These are phyloP conservation scores for Pterophyllum scalare DNA, from an alignment of 2,113 vertebrate genomes.

Conservation along the genomic window DNA sequence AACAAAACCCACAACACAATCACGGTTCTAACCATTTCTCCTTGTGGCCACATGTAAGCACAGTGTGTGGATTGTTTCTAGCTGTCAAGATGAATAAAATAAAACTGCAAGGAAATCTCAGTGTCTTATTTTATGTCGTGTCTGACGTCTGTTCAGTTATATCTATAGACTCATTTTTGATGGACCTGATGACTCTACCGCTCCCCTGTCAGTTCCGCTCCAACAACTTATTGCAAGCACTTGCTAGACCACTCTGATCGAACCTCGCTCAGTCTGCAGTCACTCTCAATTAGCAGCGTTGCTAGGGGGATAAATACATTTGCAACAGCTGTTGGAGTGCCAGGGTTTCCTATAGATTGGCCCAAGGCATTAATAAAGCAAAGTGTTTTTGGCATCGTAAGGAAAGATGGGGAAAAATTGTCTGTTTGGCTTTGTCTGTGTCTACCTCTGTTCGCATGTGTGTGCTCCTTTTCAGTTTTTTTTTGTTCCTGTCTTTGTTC, in stretches of 20 bases:
- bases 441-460: neutral
- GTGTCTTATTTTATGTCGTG: neutral
- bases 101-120: constrained; percentile 17
- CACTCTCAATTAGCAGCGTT: constrained; percentile 69
- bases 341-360: constrained; percentile 51
- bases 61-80: neutral
- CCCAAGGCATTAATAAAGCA: constrained; percentile 27
- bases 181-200: constrained; percentile 45
- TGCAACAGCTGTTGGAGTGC: constrained; percentile 67
- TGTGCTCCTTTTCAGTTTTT: neutral
- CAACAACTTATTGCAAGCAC: constrained; percentile 17
- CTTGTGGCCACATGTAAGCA: neutral
- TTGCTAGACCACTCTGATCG: constrained; percentile 52
- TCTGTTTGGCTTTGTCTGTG: neutral
- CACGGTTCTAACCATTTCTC: neutral
- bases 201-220: constrained; percentile 36
- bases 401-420: neutral
- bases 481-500: neutral
- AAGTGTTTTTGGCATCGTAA: neutral
- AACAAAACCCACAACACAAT: constrained; percentile 15
- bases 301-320: constrained; percentile 65
- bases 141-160: constrained; percentile 33
- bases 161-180: constrained; percentile 36
- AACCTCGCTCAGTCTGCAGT: constrained; percentile 58
- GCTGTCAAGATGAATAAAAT: constrained; percentile 6